These are phyloP conservation scores for Eulemur mongoz DNA, from an alignment of 2,797 vertebrate genomes.

Conservation along the genomic window DNA sequence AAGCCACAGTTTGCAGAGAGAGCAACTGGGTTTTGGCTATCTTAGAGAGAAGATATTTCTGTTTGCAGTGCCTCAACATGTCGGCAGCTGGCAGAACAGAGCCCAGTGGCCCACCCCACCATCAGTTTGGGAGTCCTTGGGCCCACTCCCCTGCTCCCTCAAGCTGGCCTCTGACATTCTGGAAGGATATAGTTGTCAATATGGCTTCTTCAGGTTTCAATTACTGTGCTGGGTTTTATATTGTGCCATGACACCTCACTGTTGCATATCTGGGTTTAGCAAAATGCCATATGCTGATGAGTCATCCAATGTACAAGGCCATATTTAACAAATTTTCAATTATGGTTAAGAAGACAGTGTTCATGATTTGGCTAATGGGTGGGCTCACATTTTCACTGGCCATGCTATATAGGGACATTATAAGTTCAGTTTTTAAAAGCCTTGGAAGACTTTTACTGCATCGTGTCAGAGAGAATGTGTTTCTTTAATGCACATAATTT, in stretches of 20 bases:
- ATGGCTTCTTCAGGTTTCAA: constrained; percentile 91
- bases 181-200: constrained; percentile 90
- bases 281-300: constrained; percentile 92
- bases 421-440: constrained; percentile 93
- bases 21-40: neutral
- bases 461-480: constrained; percentile 89
- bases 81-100: no score
- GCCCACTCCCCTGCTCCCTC: neutral
- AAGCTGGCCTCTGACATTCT: neutral
- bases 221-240: constrained; percentile 91
- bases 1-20: neutral
- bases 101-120: no score
- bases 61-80: neutral
- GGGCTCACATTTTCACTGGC: constrained; percentile 92
- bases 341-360: constrained; percentile 90
- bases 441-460: constrained; percentile 91
- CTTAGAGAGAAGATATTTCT: neutral
- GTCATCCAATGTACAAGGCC: constrained; percentile 90
- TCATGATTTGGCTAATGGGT: constrained; percentile 90
- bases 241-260: constrained; percentile 90
- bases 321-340: constrained; percentile 90
- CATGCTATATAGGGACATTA: constrained; percentile 93
- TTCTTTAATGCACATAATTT: constrained; percentile 91
- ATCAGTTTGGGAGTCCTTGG: neutral
- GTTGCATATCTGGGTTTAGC: constrained; percentile 92